These are phyloP conservation scores for Elephas maximus DNA, from an alignment of 2,113 vertebrate species.

Conservation along the genomic window DNA sequence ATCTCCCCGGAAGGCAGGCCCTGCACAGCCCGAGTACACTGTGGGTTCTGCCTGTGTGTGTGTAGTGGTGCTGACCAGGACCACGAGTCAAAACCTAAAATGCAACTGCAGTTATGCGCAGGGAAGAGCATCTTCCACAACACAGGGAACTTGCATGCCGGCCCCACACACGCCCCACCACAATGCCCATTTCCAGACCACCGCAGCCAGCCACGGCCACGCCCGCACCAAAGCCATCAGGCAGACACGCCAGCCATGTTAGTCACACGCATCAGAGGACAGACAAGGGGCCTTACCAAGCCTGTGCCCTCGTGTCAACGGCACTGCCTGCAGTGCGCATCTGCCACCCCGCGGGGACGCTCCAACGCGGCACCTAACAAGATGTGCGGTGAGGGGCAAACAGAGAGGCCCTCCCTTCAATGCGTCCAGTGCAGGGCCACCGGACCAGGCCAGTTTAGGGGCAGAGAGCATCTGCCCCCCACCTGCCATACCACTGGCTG, in stretches of 20 bases:
- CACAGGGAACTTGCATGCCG: background rate
- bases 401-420: no score
- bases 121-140: no score
- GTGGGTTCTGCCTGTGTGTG: background rate
- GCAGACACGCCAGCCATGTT: slow-evolving; percentile 32
- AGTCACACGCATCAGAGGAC: background rate
- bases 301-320: background rate
- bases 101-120: background rate
- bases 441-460: no score
- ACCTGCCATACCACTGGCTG: no score
- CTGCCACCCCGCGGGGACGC: no score
- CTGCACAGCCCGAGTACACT: background rate
- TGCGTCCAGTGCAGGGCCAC: no score
- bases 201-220: background rate
- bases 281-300: background rate
- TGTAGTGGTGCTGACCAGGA: background rate
- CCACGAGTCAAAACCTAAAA: background rate
- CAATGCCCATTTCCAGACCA: background rate
- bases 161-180: background rate
- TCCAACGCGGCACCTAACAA: no score
- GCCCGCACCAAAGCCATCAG: background rate
- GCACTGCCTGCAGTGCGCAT: no score
- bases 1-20: background rate
- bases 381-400: no score
- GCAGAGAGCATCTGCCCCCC: no score